Base-by-base conservation (phyloP, 1,140 invertebrate species). In the Nasonia vitripennis region DNA sequence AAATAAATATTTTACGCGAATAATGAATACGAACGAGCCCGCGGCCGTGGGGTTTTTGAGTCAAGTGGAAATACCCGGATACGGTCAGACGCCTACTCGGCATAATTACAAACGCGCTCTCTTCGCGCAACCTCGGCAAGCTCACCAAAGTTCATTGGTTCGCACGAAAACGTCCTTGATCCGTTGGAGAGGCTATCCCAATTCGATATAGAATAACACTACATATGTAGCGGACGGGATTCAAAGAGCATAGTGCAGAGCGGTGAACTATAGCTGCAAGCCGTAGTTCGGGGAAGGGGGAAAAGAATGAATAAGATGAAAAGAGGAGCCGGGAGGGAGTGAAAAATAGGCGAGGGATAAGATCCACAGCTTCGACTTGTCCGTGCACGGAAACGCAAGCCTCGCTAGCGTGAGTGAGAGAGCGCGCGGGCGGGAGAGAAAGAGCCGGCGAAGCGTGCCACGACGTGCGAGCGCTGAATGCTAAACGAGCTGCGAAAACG, bases 401-500 rank as follows among this genome's bases (percentile, higher is more conserved):
- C 55, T 48, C 74, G 27, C n/a, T 73, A 20, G 37, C 77, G 27
- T 4, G n/a, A 55, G 34, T 51, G 14, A 41, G 62, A 79, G 27
- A 23, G 37, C 17, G 37, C 2, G 70, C 17, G 11, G 9, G 11
- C 23, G 27, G 7, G 51, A 34, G 51, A 31, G 48, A 80, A 79
- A 86, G 48, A 86, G 6, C 14, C 51, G 68, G 51, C 62, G 75
- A 73, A 86, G 75, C 81, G 77, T 83, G 85, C 81, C 81, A 37
- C 34, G 20, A 31, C 31, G 74, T 71, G 37, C 79, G 78, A 75
- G 71, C 45, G 78, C 77, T 86, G 85, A 83, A 84, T 86, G 82
- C 81, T 81, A 84, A 86, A 86, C 86, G 81, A 86, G 77, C 81
- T 83, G 85, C 75, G 78, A 86, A 86, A 86, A 83, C 45, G 75